These are phyloP conservation scores for Xiphophorus couchianus DNA, from an alignment of 2,113 vertebrate genomes.

Conservation along the genomic window DNA sequence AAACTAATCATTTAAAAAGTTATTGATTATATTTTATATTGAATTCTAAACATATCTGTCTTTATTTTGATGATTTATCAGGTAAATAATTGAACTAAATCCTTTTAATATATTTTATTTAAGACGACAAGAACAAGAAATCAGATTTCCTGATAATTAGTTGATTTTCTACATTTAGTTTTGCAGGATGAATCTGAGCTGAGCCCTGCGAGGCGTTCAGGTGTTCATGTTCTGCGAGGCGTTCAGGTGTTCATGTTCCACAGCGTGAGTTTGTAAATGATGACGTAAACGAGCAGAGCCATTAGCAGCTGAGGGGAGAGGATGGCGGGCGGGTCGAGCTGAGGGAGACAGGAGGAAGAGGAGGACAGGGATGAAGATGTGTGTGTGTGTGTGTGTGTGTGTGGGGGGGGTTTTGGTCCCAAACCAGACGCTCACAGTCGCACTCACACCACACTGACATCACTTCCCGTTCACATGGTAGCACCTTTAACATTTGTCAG, in stretches of 20 bases:
- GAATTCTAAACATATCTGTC: not conserved
- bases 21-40: not conserved
- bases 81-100: not conserved
- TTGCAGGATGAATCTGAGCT: not conserved
- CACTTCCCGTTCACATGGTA: not conserved
- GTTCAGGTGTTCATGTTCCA: conserved; percentile 63
- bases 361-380: conserved; percentile 5
- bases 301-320: conserved; percentile 66
- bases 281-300: conserved; percentile 62
- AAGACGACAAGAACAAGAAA: conserved; percentile 45
- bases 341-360: conserved; percentile 21
- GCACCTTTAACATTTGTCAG: not conserved
- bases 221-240: not conserved
- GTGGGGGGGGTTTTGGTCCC: not conserved
- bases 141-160: not conserved
- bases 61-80: not conserved
- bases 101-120: conserved; percentile 40
- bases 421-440: not conserved
- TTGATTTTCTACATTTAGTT: not conserved
- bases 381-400: not conserved
- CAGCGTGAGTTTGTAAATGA: conserved; percentile 67
- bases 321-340: conserved; percentile 56
- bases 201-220: not conserved
- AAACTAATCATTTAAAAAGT: not conserved
- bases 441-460: conserved; percentile 6